Evolutionary conservation across 1,140 invertebrate genomes (phyloP), one percentile per base, ranked within the genome.

Genomic region (Archivesica marissinica): DNA sequence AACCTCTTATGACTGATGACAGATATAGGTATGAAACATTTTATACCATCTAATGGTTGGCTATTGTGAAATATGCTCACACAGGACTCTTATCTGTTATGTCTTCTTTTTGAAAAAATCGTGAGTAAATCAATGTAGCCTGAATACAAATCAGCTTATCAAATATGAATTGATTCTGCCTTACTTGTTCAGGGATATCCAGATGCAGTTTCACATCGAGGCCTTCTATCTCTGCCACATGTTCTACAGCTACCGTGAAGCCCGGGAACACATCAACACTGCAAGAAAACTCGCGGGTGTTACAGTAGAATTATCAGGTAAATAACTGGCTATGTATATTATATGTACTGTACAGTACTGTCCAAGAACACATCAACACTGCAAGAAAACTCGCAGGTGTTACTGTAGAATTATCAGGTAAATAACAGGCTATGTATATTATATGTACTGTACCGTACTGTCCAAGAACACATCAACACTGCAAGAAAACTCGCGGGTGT

Each of bases 181-280:
- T 9, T 7, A 44, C 9, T 33, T 38, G 28, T 25, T 64, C 81
- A 90, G 89, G 72, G 74, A 87, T 28, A 25, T 88, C 28, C 78
- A 84, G 50, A 70, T 96, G 20, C 92, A 97, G 77, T 95, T 97
- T 70, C 95, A 96, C 89, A 91, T 97, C 30, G 98, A 99, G 95
- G 94, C 96, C 78, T 95, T 96, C 33, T 96, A 97, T 87, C 95
- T 97, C 44, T 96, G 96, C 93, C 94, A 97, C n/a, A 94, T 96
- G 61, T 98, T 97, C 92, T 96, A 96, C 89, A 96, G 97, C 89
- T 95, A 97, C 25, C 94, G 95, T 56, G 95, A 95, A 89, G 95
- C 96, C 23, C 95, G 96, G 80, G 94, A 96, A 77, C 95, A 96
- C 91, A 94, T 98, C 15, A 93, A 95, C 30, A 94, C 93, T 78